Conservation (phyloP, 2,797 vertebrate genomes). For the Microctenopoma steveboyesi region DNA sequence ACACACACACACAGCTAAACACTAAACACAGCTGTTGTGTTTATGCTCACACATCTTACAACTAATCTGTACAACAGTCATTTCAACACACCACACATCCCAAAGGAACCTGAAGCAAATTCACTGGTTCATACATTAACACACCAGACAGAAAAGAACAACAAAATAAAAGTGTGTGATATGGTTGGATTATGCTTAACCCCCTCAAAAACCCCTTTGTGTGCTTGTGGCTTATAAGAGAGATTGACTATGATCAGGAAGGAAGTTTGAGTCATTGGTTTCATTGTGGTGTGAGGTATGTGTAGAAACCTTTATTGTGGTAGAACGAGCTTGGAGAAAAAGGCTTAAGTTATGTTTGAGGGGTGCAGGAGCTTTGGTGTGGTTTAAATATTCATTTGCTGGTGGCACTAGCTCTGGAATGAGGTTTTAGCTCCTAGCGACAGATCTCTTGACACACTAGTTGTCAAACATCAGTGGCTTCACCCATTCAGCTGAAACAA, state of each 20-base stretch:
- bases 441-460: constrained; percentile 48
- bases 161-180: constrained; percentile 22
- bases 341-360: constrained; percentile 53
- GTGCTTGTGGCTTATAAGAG: constrained; percentile 57
- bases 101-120: constrained; percentile 17
- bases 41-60: constrained; percentile 23
- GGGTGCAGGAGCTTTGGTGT: constrained; percentile 45
- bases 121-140: constrained; percentile 23
- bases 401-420: constrained; percentile 29
- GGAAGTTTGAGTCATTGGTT: constrained; percentile 65
- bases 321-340: constrained; percentile 53
- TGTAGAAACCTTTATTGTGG: constrained; percentile 61
- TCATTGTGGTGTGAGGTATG: constrained; percentile 55
- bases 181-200: constrained; percentile 47
- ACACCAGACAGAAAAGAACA: constrained; percentile 41
- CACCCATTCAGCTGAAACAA: constrained; percentile 13
- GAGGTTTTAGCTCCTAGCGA: constrained; percentile 50
- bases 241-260: constrained; percentile 63
- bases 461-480: constrained; percentile 51
- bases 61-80: constrained; percentile 25
- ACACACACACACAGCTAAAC: background rate
- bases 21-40: background rate
- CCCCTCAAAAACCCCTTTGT: constrained; percentile 27
- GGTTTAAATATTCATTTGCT: constrained; percentile 70
- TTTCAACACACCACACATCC: background rate